Evolutionary conservation across 2,888 invertebrate genomes (phyloP).

Genomic region (Panopea generosa): DNA sequence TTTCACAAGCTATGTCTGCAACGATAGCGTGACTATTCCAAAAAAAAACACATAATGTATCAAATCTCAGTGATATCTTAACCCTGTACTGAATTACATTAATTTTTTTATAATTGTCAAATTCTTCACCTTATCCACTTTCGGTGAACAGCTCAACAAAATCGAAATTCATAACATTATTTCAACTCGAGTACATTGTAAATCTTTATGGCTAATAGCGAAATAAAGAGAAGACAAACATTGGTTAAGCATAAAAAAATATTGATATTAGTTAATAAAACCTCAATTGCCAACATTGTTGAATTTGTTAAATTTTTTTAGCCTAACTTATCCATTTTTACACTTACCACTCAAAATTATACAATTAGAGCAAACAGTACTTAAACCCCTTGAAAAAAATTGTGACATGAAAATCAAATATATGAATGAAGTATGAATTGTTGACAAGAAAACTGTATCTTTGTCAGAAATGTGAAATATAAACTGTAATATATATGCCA

Average conservation of each 20-base stretch:
- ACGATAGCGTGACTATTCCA: too few relatives aligned
- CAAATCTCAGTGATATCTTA: too few relatives aligned
- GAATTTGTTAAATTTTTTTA: slow-evolving; percentile 19
- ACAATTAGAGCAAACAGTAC: slow-evolving; percentile 30
- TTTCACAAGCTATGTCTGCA: too few relatives aligned
- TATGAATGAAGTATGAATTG: neutral
- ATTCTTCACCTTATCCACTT: too few relatives aligned
- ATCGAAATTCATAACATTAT: too few relatives aligned
- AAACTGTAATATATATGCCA: too few relatives aligned
- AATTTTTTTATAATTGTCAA: too few relatives aligned
- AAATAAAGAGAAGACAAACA: slow-evolving; percentile 42
- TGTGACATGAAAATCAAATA: slow-evolving; percentile 4
- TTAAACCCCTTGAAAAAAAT: slow-evolving; percentile 16
- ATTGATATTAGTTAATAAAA: slow-evolving; percentile 42
- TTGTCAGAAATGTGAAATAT: too few relatives aligned
- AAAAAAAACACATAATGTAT: too few relatives aligned
- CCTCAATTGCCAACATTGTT: slow-evolving; percentile 31
- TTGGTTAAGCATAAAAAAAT: slow-evolving; percentile 42
- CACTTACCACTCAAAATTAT: slow-evolving; percentile 4
- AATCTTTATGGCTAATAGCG: slow-evolving; percentile 30
- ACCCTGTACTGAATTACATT: too few relatives aligned
- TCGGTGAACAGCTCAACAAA: too few relatives aligned
- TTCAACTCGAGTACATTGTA: neutral
- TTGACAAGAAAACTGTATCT: too few relatives aligned
- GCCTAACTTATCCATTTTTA: slow-evolving; percentile 19